Evolutionary conservation across 35 echinoderm and acorn worm genomes (phyloP), one percentile per base, ranked within the genome.

Genomic region (Amphiura filiformis): DNA sequence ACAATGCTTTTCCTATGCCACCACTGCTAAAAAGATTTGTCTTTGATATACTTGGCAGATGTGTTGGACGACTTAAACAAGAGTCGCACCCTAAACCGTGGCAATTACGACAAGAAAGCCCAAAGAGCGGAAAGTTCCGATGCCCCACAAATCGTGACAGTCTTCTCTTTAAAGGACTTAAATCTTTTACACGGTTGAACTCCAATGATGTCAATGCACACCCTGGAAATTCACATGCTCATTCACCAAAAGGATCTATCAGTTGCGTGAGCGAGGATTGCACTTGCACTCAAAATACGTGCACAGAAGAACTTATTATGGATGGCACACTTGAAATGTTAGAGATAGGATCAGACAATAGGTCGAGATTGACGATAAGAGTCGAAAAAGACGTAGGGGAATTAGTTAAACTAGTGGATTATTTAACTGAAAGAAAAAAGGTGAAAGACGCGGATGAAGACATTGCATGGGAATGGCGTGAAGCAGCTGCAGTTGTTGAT

Each of bases 401-500:
- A 79, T 23, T 92, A 23, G 81, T 56, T 9, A 56, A 64, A 31
- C 34, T 44, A 9, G 49, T 92, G 35, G 84, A 79, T 57, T 92
- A 87, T 49, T 44, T 92, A 37, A 81, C 90, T 28, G 49, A 76
- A 13, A 42, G 81, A 38, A 92, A 92, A 64, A 38, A 80, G 41
- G 75, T 26, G 17, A 92, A 92, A 33, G 90, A 92, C 20, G 31
- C 84, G 0, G 84, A 87, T 39, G 78, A 80, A 78, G 76, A 87
- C 32, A 36, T 82, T 26, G 85, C 90, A 13, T 57, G 84, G 17
- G 84, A 92, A 44, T 92, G 90, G 90, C 34, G 81, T 39, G 90
- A 92, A 41, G 90, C 90, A 20, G 90, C 90, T 28, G 90, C 81
- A 9, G 84, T 92, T 1, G 57, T 92, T 28, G 90, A 92, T 47